phyloP scores from a whole-genome alignment of 2,888 invertebrate species.

The Mystacides longicornis region DNA sequence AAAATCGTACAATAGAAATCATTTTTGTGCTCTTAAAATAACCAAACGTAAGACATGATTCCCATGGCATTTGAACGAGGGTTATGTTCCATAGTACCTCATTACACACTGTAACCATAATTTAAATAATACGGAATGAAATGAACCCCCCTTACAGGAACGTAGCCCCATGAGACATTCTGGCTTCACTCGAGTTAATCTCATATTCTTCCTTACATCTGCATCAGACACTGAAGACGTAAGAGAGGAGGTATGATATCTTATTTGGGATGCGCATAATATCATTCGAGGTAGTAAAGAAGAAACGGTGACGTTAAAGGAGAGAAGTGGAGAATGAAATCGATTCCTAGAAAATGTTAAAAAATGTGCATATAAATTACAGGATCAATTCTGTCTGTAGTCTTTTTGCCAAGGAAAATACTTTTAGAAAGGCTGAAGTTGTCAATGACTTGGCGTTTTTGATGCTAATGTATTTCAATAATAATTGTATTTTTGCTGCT shows the following conservation, averaged over 20 bases:
- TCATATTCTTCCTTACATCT: conserved; percentile 13
- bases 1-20: too few species aligned
- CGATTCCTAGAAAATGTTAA: background rate
- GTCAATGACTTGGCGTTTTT: too few species aligned
- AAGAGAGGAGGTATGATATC: conserved; percentile 24
- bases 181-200: background rate
- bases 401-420: background rate
- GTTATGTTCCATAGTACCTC: too few species aligned
- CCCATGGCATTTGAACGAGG: too few species aligned
- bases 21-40: too few species aligned
- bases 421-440: too few species aligned
- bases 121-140: too few species aligned
- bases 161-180: background rate
- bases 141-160: background rate
- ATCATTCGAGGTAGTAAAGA: conserved; percentile 9
- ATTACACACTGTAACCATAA: too few species aligned
- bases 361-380: conserved; percentile 1
- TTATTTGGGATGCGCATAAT: conserved; percentile 26
- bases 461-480: too few species aligned
- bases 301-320: background rate
- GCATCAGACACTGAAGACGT: conserved; percentile 24
- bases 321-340: background rate
- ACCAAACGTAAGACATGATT: too few species aligned
- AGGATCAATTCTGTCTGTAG: background rate
- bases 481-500: too few species aligned